These are phyloP conservation scores for Metopia argyrocephala DNA, from an alignment of 2,888 invertebrate species.

Conservation along the genomic window DNA sequence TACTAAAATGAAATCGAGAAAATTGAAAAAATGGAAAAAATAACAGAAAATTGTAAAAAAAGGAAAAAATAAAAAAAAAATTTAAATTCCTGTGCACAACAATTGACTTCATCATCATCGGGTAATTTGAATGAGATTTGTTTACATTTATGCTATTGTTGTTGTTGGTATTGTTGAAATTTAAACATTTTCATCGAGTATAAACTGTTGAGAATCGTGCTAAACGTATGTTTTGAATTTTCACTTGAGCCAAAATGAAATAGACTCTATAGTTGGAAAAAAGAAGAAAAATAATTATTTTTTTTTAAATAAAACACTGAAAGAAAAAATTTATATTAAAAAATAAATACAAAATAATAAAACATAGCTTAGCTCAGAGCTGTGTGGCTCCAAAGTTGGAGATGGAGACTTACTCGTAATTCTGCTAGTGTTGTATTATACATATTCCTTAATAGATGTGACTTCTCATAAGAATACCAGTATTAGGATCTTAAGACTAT, in stretches of 20 bases:
- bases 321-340: conserved; percentile 19
- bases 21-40: conserved; percentile 44
- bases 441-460: too few species aligned
- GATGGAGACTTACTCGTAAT: too few species aligned
- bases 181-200: conserved; percentile 55
- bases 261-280: conserved; percentile 24
- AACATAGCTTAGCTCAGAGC: too few species aligned
- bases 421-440: too few species aligned
- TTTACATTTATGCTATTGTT: conserved; percentile 70
- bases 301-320: too few species aligned
- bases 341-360: neutral
- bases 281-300: conserved; percentile 50
- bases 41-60: conserved; percentile 52
- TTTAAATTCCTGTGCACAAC: conserved; percentile 68
- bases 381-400: too few species aligned
- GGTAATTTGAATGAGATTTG: conserved; percentile 74
- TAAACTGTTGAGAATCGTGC: conserved; percentile 57
- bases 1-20: conserved; percentile 60
- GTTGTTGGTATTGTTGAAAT: conserved; percentile 25
- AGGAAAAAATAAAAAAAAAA: conserved; percentile 56
- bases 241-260: conserved; percentile 45
- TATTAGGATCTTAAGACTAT: too few species aligned
- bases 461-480: too few species aligned
- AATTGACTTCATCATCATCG: conserved; percentile 74
- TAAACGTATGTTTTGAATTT: conserved; percentile 58